Percentiles rank a stretch among this genome's conserved stretches.
Evolutionary conservation across 2,113 vertebrate species (phyloP).

Genomic region (Tyrannus savana): DNA sequence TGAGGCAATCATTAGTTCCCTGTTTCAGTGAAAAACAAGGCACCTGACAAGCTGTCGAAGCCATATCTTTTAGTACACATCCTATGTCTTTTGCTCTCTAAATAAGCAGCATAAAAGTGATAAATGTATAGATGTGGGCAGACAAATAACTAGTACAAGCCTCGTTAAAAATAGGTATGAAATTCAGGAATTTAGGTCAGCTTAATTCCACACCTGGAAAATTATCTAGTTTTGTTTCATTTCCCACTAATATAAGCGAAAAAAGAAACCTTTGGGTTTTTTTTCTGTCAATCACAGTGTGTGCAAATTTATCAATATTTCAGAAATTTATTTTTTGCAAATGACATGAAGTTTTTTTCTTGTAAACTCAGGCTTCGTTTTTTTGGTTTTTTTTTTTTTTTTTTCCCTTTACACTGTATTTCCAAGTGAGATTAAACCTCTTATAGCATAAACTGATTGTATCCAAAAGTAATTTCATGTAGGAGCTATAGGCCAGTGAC

Average conservation of each 20-base stretch:
- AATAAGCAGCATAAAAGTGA: neutral
- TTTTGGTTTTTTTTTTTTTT: too few relatives aligned
- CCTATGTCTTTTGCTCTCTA: neutral
- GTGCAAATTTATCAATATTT: neutral
- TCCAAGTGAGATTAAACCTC: neutral
- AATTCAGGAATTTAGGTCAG: neutral
- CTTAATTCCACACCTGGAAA: neutral
- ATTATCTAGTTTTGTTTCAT: neutral
- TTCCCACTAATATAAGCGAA: neutral
- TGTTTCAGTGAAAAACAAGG: neutral
- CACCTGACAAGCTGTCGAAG: neutral
- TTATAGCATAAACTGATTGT: neutral
- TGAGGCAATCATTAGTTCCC: neutral
- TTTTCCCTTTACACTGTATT: neutral
- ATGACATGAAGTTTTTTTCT: neutral
- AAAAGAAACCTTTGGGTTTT: fast-evolving
- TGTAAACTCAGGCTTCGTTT: neutral
- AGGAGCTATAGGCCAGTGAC: neutral
- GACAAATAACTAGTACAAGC: neutral
- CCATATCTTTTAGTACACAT: neutral
- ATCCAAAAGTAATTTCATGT: neutral
- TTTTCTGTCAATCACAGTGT: neutral
- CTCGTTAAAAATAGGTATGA: neutral
- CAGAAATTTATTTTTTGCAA: neutral
- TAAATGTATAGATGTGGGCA: neutral